A percentile compares a stretch with the other conserved stretches of the same genome.
Conservation (phyloP, 2,113 vertebrate species). For the Eretmodus cyanostictus region DNA sequence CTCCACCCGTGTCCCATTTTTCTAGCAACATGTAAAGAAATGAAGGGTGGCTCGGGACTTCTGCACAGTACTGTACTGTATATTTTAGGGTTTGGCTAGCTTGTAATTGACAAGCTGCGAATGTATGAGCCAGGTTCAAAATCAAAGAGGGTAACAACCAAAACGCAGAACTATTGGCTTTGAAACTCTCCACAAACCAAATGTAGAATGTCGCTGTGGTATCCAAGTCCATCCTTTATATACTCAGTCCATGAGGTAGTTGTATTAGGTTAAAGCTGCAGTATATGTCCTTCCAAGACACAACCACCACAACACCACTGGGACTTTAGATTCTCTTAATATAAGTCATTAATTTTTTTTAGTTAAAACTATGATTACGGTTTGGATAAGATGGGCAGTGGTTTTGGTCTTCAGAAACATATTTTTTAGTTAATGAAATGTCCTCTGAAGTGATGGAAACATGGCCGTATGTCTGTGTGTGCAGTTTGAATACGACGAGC, state of each 20-base stretch:
- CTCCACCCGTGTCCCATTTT: background rate
- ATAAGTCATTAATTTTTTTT: background rate
- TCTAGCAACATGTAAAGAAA: background rate
- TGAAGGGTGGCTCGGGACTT: background rate
- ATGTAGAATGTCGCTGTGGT: background rate
- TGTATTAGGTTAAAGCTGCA: background rate
- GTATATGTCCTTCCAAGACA: background rate
- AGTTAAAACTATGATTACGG: background rate
- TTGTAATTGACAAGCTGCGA: background rate
- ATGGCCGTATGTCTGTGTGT: background rate
- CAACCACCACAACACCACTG: background rate
- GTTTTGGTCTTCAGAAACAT: background rate
- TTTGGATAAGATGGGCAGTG: background rate
- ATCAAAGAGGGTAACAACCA: background rate
- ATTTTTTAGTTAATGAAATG: background rate
- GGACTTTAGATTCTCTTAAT: background rate
- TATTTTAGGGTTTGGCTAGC: background rate
- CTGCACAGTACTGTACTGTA: background rate
- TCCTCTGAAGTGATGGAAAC: background rate
- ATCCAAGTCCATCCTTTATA: background rate
- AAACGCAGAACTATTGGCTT: background rate
- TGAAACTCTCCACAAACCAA: background rate
- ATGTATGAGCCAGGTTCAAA: background rate
- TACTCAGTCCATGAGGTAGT: background rate
- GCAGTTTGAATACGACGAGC: slow-evolving; percentile 78